A percentile compares a stretch with the other conserved stretches of the same genome.
These are phyloP conservation scores for Odontophorus gujanensis DNA, from an alignment of 2,113 vertebrate species.

Conservation along the genomic window DNA sequence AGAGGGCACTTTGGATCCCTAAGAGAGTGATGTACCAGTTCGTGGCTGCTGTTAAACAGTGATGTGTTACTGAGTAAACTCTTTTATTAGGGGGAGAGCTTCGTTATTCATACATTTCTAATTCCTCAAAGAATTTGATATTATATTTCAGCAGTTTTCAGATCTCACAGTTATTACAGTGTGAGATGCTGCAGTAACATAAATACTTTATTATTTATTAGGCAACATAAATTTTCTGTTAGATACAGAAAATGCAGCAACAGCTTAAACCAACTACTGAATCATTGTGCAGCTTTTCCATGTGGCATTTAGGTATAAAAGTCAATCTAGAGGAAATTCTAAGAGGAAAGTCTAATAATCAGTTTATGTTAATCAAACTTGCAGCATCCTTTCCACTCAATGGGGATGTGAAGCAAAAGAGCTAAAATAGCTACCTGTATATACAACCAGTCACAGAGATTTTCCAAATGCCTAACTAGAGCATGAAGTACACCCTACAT, in stretches of 20 bases:
- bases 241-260: background rate
- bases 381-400: background rate
- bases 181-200: constrained; percentile 5
- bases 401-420: background rate
- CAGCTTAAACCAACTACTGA: background rate
- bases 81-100: background rate
- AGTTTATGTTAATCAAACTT: background rate
- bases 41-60: background rate
- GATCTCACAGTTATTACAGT: background rate
- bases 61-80: background rate
- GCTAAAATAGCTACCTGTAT: background rate
- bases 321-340: background rate
- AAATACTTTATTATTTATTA: background rate
- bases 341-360: background rate
- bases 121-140: background rate
- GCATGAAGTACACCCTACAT: background rate
- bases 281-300: background rate
- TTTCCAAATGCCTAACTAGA: background rate
- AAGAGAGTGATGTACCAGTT: background rate
- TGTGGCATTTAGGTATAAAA: background rate
- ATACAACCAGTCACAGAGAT: background rate
- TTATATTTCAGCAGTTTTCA: background rate
- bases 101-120: background rate
- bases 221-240: constrained; percentile 12
- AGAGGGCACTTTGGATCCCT: background rate